Conservation (phyloP, 1,140 invertebrate genomes). For the Solenopsis fugax region DNA sequence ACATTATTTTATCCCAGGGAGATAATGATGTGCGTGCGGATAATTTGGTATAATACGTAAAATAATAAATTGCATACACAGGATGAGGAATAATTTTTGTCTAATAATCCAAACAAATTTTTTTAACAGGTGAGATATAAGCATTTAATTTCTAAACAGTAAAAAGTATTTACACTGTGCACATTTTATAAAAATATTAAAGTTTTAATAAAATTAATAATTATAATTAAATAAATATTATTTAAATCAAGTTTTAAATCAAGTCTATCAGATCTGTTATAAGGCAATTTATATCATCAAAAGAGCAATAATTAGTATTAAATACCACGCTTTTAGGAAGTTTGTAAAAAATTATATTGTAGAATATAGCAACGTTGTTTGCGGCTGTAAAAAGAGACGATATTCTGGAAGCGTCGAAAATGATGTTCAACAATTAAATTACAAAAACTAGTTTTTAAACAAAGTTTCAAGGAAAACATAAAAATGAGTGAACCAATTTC, state of each 20-base stretch:
- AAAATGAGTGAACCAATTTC: not conserved
- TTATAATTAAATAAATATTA: no score
- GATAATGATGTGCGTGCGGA: not conserved
- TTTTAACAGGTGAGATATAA: not conserved
- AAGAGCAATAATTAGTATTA: no score
- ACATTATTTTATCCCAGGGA: not conserved
- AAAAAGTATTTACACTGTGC: not conserved
- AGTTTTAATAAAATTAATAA: not conserved
- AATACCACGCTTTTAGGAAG: not conserved
- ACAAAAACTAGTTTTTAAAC: not conserved
- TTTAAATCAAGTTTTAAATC: not conserved
- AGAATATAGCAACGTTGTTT: constrained; percentile 13
- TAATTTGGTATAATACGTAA: no score
- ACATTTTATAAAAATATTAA: not conserved
- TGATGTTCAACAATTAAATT: not conserved
- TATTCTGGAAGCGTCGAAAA: not conserved
- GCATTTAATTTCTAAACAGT: not conserved
- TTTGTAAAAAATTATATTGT: not conserved
- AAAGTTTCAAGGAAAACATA: not conserved
- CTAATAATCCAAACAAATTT: not conserved
- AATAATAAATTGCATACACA: no score
- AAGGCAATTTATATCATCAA: not conserved
- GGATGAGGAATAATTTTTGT: no score
- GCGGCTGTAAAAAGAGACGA: constrained; percentile 46
- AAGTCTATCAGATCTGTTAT: not conserved